A percentile compares a stretch with the other conserved stretches of the same genome.
phyloP scores from a whole-genome alignment of 2,888 invertebrate species.

The Eupithecia insigniata region DNA sequence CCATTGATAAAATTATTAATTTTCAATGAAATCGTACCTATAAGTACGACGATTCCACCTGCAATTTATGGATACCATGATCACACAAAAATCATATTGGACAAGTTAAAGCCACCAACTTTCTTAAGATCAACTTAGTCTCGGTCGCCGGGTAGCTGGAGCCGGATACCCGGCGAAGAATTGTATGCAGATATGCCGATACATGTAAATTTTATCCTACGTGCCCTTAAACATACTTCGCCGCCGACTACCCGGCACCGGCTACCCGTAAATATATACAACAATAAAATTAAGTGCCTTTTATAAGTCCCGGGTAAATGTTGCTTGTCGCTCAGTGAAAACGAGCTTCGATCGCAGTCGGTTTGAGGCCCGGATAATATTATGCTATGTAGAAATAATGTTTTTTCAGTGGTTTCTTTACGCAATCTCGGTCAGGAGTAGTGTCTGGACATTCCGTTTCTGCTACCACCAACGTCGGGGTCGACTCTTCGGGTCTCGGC shows the following conservation, averaged over 20 bases:
- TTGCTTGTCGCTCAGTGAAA: neutral
- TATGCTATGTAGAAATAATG: neutral
- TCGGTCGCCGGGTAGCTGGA: too few species aligned
- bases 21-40: too few species aligned
- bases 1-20: neutral
- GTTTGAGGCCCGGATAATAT: neutral
- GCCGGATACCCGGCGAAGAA: too few species aligned
- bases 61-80: neutral
- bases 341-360: neutral
- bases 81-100: neutral
- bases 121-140: neutral
- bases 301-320: too few species aligned
- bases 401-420: conserved; percentile 57
- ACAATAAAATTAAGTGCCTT: too few species aligned
- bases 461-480: conserved; percentile 59
- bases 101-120: too few species aligned
- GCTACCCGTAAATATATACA: too few species aligned
- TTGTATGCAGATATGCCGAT: too few species aligned
- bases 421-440: conserved; percentile 53
- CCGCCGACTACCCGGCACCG: too few species aligned
- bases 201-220: too few species aligned
- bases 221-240: too few species aligned
- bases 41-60: too few species aligned
- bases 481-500: conserved; percentile 61
- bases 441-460: conserved; percentile 52